These are phyloP conservation scores for Helogale parvula DNA, from an alignment of 2,113 vertebrate genomes.

Conservation along the genomic window DNA sequence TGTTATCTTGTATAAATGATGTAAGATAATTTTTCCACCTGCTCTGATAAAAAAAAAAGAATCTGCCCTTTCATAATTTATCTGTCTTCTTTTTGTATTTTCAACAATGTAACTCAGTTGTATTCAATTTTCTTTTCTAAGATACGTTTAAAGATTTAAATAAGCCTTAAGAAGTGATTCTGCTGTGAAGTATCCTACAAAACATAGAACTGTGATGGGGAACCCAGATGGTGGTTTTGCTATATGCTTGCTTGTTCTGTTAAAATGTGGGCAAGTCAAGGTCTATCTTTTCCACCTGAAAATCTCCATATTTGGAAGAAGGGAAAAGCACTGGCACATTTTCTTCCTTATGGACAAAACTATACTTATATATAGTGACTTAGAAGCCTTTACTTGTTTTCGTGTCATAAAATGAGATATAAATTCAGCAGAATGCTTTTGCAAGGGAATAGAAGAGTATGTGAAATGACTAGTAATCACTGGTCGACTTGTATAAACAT, in stretches of 20 bases:
- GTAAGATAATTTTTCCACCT: neutral
- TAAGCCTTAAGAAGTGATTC: neutral
- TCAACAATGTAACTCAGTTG: neutral
- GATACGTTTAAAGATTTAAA: slow-evolving; percentile 37
- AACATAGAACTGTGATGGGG: neutral
- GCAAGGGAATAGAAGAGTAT: slow-evolving; percentile 15
- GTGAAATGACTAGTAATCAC: neutral
- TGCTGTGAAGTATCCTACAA: neutral
- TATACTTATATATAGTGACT: neutral
- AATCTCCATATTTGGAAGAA: slow-evolving; percentile 7
- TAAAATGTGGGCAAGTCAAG: neutral
- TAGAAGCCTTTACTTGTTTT: slow-evolving; percentile 33
- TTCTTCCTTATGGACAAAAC: neutral
- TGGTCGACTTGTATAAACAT: neutral
- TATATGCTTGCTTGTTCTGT: neutral
- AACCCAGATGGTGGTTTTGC: neutral
- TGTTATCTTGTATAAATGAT: neutral
- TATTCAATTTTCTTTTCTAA: slow-evolving; percentile 21
- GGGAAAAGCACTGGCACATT: neutral
- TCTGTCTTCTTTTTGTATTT: neutral
- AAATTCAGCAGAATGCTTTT: slow-evolving; percentile 21
- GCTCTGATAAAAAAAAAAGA: neutral
- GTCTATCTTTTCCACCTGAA: neutral
- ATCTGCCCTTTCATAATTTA: neutral
- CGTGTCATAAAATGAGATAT: slow-evolving; percentile 48